These are phyloP conservation scores for Chymomyza procnemis DNA, from an alignment of 2,888 invertebrate species.

Conservation along the genomic window DNA sequence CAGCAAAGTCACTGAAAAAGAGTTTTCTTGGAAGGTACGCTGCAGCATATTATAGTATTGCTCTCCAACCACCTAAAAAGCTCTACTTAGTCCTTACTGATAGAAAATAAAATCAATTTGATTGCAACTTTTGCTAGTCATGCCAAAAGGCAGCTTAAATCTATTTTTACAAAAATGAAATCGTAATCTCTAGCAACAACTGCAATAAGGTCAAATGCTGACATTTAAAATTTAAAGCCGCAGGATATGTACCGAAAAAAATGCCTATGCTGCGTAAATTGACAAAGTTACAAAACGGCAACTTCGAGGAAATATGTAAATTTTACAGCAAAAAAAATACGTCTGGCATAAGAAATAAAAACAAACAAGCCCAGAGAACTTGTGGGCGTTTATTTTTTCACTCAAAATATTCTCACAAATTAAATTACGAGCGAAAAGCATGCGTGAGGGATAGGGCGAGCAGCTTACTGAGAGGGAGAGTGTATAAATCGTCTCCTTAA, in stretches of 20 bases:
- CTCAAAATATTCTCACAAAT: slow-evolving; percentile 43
- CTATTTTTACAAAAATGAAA: slow-evolving; percentile 37
- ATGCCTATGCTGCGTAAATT: neutral
- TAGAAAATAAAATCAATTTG: slow-evolving; percentile 5
- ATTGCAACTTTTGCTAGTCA: neutral
- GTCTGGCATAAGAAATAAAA: slow-evolving; percentile 10
- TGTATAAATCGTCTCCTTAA: too few species aligned
- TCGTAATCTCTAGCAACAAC: neutral
- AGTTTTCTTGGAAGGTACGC: too few species aligned
- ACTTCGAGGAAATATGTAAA: neutral
- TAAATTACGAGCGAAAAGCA: slow-evolving; percentile 20
- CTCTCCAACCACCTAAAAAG: neutral
- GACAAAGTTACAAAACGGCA: neutral
- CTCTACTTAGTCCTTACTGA: neutral
- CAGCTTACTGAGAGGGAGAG: neutral
- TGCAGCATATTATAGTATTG: neutral
- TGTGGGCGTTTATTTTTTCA: slow-evolving; percentile 10
- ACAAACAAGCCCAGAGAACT: slow-evolving; percentile 6
- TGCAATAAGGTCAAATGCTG: slow-evolving; percentile 33
- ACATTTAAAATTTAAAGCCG: neutral
- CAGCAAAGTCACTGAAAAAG: too few species aligned
- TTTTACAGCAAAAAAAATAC: neutral
- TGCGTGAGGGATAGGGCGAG: neutral
- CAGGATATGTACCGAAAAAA: neutral
- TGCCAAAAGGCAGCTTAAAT: slow-evolving; percentile 20